Base-by-base conservation (phyloP, 2,888 invertebrate species). In the Tryphoninae sp. region DNA sequence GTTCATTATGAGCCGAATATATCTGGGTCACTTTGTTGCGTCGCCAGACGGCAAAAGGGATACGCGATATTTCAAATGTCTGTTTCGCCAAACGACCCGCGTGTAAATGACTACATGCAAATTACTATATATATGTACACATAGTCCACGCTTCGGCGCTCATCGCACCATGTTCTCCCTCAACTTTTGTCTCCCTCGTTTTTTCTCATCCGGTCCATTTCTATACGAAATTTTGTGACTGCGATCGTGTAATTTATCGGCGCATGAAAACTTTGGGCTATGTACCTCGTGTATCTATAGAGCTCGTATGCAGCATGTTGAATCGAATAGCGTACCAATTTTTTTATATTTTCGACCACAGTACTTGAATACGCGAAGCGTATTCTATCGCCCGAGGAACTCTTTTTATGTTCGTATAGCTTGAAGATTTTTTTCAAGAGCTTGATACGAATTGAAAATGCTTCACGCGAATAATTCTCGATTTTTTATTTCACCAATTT, bases 1-100 rank as follows among this genome's bases (percentile, higher is more conserved):
- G 74, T 74, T 81, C 78, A 78, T 81, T 77, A 77, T 74, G 71
- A 61, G 51, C 51, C 49, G n/a, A 68, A 58, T 74, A 59, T 67
- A 65, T 77, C 61, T 81, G 59, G 77, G 74, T 78, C 78, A 81
- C 69, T 69, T 78, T 71, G 74, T 74, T 65, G 65, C 51, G 51
- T 53, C 53, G 53, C 59, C 40, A 49, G 42, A 64, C 33, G 42
- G 26, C 33, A 40, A 74, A 61, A 62, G 49, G 45, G 64, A 78
- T 65, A 53, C 23, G 62, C 42, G 69, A 74, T 78, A 74, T 74
- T 78, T 81, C 74, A 78, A 75, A 74, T 55, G 81, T 74, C 42
- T 69, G 42, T 75, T 74, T 75, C 19, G 53, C 45, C 33, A 40
- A 49, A 58, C 42, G 2, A 65, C 23, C 23, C 26, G 42, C 9